phyloP scores from a whole-genome alignment of 2,797 vertebrate species.

The Enteromius trimaculatus region DNA sequence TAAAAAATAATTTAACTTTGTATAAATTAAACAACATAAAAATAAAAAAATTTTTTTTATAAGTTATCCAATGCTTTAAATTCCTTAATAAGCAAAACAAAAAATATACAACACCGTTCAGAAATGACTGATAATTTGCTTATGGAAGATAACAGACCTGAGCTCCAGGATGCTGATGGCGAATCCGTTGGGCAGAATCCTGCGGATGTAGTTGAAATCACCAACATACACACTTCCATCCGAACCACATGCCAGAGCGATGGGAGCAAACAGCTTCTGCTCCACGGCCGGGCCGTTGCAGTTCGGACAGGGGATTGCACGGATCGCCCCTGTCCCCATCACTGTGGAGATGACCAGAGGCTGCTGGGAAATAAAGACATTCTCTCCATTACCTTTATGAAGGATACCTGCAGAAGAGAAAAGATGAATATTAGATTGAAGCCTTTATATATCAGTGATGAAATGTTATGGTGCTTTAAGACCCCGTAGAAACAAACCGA shows the following conservation, averaged over 20 bases:
- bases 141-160: slow-evolving; percentile 78
- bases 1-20: background rate
- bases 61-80: background rate
- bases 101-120: background rate
- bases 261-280: slow-evolving; percentile 94
- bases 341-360: slow-evolving; percentile 84
- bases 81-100: background rate
- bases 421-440: slow-evolving; percentile 15
- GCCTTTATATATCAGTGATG: slow-evolving; percentile 32
- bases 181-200: slow-evolving; percentile 91
- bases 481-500: slow-evolving; percentile 22
- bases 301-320: slow-evolving; percentile 85
- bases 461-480: slow-evolving; percentile 25
- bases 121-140: background rate
- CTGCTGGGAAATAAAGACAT: slow-evolving; percentile 87
- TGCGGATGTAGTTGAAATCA: slow-evolving; percentile 95
- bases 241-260: slow-evolving; percentile 90
- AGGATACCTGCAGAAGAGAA: slow-evolving; percentile 77
- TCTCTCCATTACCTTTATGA: slow-evolving; percentile 89
- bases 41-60: background rate
- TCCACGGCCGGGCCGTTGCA: slow-evolving; percentile 88
- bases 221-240: slow-evolving; percentile 96
- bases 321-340: slow-evolving; percentile 85
- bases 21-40: background rate
- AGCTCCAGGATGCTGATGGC: slow-evolving; percentile 90